Evolutionary conservation across 2,113 vertebrate species (phyloP).

Genomic region (Crotophaga sulcirostris): DNA sequence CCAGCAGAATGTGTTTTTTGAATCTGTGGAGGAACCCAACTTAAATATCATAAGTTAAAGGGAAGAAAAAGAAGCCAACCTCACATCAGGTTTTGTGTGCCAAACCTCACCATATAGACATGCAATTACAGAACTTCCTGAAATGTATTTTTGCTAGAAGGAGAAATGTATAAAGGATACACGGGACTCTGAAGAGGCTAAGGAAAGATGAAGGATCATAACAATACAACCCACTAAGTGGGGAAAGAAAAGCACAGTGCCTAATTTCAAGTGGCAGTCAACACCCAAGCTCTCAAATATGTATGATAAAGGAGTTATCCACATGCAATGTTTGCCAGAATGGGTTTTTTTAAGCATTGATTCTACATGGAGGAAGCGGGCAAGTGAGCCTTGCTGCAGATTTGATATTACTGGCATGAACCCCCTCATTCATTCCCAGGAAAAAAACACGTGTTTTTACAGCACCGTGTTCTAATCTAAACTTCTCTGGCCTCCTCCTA

Average conservation of each 20-base stretch:
- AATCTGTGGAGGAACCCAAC: not conserved
- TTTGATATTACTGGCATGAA: not conserved
- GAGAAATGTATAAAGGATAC: slow-evolving; percentile 39
- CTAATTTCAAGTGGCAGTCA: not conserved
- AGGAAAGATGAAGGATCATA: not conserved
- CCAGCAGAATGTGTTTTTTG: slow-evolving; percentile 7
- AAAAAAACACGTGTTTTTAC: not conserved
- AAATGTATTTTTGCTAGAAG: slow-evolving; percentile 72
- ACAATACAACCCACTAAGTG: not conserved
- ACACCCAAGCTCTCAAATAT: not conserved
- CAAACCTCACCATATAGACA: slow-evolving; percentile 65
- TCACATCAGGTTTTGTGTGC: not conserved
- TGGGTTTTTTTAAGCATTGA: not conserved
- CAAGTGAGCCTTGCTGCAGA: not conserved
- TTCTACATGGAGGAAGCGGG: not conserved
- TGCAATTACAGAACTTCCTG: slow-evolving; percentile 61
- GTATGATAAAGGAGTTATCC: not conserved
- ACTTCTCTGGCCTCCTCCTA: not conserved
- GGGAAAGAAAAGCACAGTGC: not conserved
- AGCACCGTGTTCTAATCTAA: not conserved
- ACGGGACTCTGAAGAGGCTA: not conserved
- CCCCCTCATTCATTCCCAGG: not conserved
- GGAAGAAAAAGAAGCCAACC: slow-evolving; percentile 12
- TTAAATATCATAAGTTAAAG: slow-evolving; percentile 23
- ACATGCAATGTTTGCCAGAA: not conserved